Evolutionary conservation across 2,113 vertebrate genomes (phyloP).

Genomic region (Sula dactylatra): DNA sequence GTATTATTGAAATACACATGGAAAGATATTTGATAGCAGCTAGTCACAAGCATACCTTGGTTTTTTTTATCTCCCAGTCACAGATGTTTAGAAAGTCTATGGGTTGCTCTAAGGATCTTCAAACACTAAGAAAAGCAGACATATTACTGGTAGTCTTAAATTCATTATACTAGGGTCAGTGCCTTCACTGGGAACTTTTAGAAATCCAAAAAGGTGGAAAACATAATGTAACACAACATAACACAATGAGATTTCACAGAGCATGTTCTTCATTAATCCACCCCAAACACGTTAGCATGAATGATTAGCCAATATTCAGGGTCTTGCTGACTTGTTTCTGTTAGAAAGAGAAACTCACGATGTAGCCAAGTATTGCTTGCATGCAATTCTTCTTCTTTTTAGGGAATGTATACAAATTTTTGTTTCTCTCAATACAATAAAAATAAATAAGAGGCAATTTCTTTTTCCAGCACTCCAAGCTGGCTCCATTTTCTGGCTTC

Average conservation of each 20-base stretch:
- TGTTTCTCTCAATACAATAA: neutral
- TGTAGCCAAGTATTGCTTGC: neutral
- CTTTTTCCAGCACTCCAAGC: neutral
- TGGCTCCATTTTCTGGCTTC: neutral
- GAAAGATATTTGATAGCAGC: neutral
- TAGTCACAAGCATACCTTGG: neutral
- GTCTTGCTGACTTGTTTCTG: neutral
- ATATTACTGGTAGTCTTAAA: neutral
- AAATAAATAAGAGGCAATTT: neutral
- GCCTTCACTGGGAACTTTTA: neutral
- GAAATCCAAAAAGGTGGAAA: neutral
- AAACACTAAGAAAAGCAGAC: neutral
- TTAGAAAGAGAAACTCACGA: neutral
- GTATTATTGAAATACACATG: neutral
- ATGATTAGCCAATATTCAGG: neutral
- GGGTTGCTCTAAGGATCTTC: neutral
- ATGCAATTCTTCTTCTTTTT: neutral
- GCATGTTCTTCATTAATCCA: neutral
- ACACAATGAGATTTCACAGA: neutral
- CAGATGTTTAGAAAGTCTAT: neutral
- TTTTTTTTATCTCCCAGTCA: neutral
- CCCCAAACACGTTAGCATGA: neutral
- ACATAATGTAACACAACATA: neutral
- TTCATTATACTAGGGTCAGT: neutral
- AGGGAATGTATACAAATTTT: neutral